phyloP scores from a whole-genome alignment of 2,797 vertebrate genomes.

The Cossypha polioptera region DNA sequence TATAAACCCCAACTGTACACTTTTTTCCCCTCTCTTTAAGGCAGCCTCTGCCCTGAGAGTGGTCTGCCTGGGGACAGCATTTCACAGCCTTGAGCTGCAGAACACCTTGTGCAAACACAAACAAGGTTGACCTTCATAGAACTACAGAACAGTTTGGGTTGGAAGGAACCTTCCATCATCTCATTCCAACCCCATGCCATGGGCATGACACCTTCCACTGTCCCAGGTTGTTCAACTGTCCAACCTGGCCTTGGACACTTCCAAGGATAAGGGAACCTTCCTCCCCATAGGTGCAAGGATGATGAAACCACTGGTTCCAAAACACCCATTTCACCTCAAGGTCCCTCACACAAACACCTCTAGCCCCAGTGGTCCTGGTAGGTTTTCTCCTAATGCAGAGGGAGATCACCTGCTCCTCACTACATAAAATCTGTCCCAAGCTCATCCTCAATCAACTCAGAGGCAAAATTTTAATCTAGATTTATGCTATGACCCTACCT shows the following conservation, averaged over 20 bases:
- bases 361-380: background rate
- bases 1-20: background rate
- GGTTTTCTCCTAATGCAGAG: rapidly evolving
- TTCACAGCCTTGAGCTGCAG: background rate
- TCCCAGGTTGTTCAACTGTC: background rate
- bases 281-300: background rate
- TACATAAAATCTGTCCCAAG: background rate
- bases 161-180: background rate
- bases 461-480: background rate
- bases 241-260: background rate
- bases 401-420: background rate
- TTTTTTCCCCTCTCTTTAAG: background rate
- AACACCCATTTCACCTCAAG: background rate
- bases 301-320: background rate
- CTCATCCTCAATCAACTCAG: background rate
- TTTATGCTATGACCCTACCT: background rate
- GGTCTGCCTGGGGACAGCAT: background rate
- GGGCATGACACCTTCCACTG: background rate
- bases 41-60: background rate
- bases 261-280: background rate
- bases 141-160: background rate
- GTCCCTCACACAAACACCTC: background rate
- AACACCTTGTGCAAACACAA: background rate
- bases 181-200: background rate
- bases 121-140: rapidly evolving